A percentile compares a stretch with the other conserved stretches of the same genome.
These are phyloP conservation scores for Sebastes minor DNA, from an alignment of 2,797 vertebrate species.

Conservation along the genomic window DNA sequence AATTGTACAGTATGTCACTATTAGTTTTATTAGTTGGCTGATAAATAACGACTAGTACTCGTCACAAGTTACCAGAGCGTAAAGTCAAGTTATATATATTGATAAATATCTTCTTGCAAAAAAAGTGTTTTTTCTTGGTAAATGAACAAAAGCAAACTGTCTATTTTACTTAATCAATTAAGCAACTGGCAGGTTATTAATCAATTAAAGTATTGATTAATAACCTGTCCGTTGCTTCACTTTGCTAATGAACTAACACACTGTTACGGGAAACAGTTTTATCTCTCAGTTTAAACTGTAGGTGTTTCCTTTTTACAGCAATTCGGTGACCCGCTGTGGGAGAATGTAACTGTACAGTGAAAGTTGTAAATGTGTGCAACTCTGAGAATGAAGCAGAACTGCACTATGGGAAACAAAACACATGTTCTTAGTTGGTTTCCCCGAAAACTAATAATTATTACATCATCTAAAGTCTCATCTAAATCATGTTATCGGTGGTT, in stretches of 20 bases:
- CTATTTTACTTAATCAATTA: too few relatives aligned
- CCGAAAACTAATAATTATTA: too few relatives aligned
- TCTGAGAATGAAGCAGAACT: background rate
- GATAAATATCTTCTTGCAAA: too few relatives aligned
- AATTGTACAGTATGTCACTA: background rate
- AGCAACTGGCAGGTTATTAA: too few relatives aligned
- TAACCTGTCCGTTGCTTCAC: background rate
- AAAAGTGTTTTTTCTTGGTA: too few relatives aligned
- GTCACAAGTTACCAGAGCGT: background rate
- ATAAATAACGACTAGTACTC: too few relatives aligned
- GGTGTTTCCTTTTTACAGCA: background rate
- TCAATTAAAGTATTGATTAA: too few relatives aligned
- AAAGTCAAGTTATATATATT: background rate
- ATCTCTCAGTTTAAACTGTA: background rate
- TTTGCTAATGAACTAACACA: background rate
- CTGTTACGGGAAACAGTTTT: background rate
- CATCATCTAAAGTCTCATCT: too few relatives aligned
- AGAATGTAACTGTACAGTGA: background rate
- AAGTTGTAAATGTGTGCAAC: background rate
- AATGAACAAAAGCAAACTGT: too few relatives aligned
- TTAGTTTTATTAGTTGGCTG: background rate
- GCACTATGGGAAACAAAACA: background rate
- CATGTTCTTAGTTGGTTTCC: background rate
- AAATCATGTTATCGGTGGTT: background rate
- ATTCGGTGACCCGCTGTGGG: background rate